These are phyloP conservation scores for Clarias platycephalus DNA, from an alignment of 2,797 vertebrate species.

Conservation along the genomic window DNA sequence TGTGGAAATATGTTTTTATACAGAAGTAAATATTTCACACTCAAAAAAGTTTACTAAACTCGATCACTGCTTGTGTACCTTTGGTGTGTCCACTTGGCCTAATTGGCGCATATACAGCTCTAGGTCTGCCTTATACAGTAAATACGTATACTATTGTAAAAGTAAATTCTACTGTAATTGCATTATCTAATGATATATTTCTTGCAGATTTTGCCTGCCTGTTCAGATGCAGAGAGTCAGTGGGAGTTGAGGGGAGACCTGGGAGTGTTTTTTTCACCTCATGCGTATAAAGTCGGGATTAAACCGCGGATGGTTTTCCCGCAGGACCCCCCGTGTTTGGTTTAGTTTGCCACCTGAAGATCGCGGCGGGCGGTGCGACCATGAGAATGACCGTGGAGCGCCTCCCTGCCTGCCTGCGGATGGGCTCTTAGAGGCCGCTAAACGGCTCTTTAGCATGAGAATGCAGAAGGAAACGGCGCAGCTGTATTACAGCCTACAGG, in stretches of 20 bases:
- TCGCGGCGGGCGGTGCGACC: slow-evolving; percentile 76
- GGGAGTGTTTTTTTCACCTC: slow-evolving; percentile 62
- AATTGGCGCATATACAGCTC: background rate
- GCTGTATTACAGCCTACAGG: slow-evolving; percentile 60
- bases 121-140: background rate
- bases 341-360: slow-evolving; percentile 79
- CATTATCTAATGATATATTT: background rate
- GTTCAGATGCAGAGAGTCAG: slow-evolving; percentile 52
- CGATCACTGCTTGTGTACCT: background rate
- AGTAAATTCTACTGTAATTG: background rate
- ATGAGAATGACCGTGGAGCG: slow-evolving; percentile 78
- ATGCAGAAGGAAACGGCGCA: slow-evolving; percentile 78
- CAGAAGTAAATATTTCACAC: background rate
- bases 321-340: slow-evolving; percentile 67
- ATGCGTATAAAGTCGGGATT: slow-evolving; percentile 65
- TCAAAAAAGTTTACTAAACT: background rate
- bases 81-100: background rate
- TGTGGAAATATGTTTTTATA: background rate
- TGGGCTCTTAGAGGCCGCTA: slow-evolving; percentile 65
- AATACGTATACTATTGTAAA: background rate
- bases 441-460: slow-evolving; percentile 82
- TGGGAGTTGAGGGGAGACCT: slow-evolving; percentile 50
- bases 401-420: slow-evolving; percentile 66
- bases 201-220: background rate
- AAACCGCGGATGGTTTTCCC: slow-evolving; percentile 59